These are phyloP conservation scores for Ptycholaimellus sp. DNA, from an alignment of 2,888 invertebrate species.

Conservation along the genomic window DNA sequence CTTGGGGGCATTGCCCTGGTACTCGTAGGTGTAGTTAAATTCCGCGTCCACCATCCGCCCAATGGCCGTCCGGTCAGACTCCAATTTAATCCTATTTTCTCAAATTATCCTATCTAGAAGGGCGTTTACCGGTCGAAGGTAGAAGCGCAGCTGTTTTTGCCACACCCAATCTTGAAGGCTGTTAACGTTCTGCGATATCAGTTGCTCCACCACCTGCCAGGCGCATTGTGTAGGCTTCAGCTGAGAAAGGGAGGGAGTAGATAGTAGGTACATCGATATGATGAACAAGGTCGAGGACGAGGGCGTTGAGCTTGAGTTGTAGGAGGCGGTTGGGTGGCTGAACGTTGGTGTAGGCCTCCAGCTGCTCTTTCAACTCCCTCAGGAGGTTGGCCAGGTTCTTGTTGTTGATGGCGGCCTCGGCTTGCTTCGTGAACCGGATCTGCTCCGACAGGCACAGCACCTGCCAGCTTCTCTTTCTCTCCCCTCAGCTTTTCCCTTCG, in stretches of 20 bases:
- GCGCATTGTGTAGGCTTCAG: too few species aligned
- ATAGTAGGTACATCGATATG: too few species aligned
- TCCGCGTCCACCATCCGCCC: constrained; percentile 75
- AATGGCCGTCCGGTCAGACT: constrained; percentile 35
- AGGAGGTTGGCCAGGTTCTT: constrained; percentile 21
- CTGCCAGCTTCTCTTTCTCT: too few species aligned
- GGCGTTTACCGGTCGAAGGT: constrained; percentile 10
- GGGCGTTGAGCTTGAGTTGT: constrained; percentile 61
- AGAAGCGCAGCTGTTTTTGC: constrained; percentile 61
- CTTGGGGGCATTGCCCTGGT: constrained; percentile 80
- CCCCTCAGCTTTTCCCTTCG: too few species aligned
- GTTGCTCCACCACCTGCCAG: constrained; percentile 52
- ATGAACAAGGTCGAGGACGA: constrained; percentile 77
- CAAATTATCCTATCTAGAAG: too few species aligned
- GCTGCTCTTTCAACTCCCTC: constrained; percentile 26
- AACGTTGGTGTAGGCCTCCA: constrained; percentile 33
- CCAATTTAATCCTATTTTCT: too few species aligned
- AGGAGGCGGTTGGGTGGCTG: constrained; percentile 34
- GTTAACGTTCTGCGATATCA: constrained; percentile 42
- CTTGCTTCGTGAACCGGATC: constrained; percentile 55
- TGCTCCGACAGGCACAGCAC: constrained; percentile 60
- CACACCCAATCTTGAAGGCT: constrained; percentile 60
- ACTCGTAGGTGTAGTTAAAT: constrained; percentile 87
- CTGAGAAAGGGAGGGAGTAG: too few species aligned
- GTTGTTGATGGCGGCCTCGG: constrained; percentile 47